Base-by-base conservation (phyloP, 2,113 vertebrate genomes). In the Paramormyrops kingsleyae region DNA sequence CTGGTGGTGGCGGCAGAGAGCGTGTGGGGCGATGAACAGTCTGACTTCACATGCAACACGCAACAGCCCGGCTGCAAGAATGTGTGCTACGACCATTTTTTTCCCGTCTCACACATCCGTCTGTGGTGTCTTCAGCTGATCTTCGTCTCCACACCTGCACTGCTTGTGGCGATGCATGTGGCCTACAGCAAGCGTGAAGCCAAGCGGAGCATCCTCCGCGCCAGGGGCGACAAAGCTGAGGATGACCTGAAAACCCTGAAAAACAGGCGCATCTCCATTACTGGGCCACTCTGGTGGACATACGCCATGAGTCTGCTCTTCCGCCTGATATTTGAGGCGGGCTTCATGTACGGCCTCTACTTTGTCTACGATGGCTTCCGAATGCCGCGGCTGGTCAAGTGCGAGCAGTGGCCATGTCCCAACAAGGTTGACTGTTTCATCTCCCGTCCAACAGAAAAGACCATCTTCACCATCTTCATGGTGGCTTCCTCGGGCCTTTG, bases 51-150 rank as follows among this genome's bases (percentile, higher is more conserved):
- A 91, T 99, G 98, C 93, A 99, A 99, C 93, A 99, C 98, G 0
- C 95, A 97, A 47, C 98, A 99, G 89, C 97, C 98, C 0, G 98
- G 98, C 0, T 99, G 98, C 94, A 97, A 94, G 89, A 99, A 98
- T 1, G 98, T 99, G 91, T 99, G 98, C 93, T 99, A 99, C 0
- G 98, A 99, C 90, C 97, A 98, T 89, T 98, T 97, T 89, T 99
- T 99, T 91, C 98, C 98, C 0, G 94, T 99, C 88, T 99, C 97
- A 47, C 98, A 99, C 94, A 97, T 99, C 92, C 95, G 98, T 66
- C 97, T 99, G 44, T 99, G 98, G 98, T 97, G 97, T 35, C 95
- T 99, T 88, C 98, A 99, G 92, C 96, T 99, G 17, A 96, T 99
- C 92, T 98, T 99, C 13, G 97, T 99, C 70, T 97, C 98, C 66